Base-by-base conservation (phyloP, 2,113 vertebrate genomes). In the Lepus americanus region DNA sequence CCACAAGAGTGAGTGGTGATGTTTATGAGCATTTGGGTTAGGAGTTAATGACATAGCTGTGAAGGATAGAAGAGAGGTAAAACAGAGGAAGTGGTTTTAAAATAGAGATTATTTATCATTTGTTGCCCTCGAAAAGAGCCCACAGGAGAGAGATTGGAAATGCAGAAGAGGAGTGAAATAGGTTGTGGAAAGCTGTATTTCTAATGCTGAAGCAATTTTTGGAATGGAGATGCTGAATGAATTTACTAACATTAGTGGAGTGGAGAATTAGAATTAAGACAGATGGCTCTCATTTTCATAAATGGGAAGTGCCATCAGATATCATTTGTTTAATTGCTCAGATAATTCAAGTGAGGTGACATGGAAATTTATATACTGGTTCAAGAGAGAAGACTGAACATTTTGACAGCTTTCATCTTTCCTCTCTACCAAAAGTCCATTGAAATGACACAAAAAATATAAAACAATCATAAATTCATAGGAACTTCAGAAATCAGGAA, bases 341-440 rank as follows among this genome's bases (percentile, higher is more conserved):
- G n/a, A 63, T 70, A 76, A 87, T 81, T 86, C 51, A 90, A 70
- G 20, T 39, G 61, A 63, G 59, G 49, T 86, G 25, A 81, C 87
- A 84, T 17, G 31, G 67, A 81, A 93, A 44, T 53, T n/a, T 93
- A 67, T 61, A 76, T 51, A 74, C 10, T 39, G 20, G 67, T 53
- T 93, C 64, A 92, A 63, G 53, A 87, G 17, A 72, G 5, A 9
- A 53, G 44, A 79, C 39, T 94, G 72, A 92, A 79, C 49, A 79
- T 73, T 94, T 92, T 96, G 19, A 90, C 59, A 84, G 31, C 20
- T 84, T 83, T 79, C 84, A 59, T 88, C 39, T 94, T 83, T 84
- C 23, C 33, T 78, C 31, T 55, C 79, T 83, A 73, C 25, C 72
- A 79, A 73, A 89, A 84, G 79, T 92, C 73, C 59, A 63, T 29